Base-by-base conservation (phyloP, 2,888 invertebrate genomes). In the Craniophora ligustri region DNA sequence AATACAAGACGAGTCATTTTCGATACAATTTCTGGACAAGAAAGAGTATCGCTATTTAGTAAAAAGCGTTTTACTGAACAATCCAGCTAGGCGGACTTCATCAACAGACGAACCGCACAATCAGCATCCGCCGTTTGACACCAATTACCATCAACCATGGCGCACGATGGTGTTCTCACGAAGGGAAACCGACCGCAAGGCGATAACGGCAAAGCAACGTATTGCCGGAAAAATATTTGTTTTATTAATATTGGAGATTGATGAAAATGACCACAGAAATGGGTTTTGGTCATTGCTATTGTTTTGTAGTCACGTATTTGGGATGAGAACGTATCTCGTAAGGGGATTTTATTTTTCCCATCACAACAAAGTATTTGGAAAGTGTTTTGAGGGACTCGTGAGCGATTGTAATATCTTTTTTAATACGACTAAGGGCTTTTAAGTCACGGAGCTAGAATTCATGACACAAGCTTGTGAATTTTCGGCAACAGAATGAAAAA, bases 111-210 rank as follows among this genome's bases (percentile, higher is more conserved):
- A 71, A 79, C 85, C 82, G 57, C 82, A 84, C 76, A 83, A 84
- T 81, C 81, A 81, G 72, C 51, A 62, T 60, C 39, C 44, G 35
- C 75, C 74, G 81, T 76, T 87, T 88, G 85, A 85, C 88, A 84
- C 79, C 86, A 83, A 87, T 88, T 86, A 86, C 84, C 67, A 75
- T 71, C 75, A 78, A 78, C 81, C 81, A 81, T 81, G 75, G 74
- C 46, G 78, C 83, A 85, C 80, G 84, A 83, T 79, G 79, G 77
- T 67, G 76, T 84, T 87, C 89, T 89, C 89, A 88, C 88, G 89
- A 86, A 79, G 72, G 71, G 83, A 84, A 80, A 84, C 77, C 77
- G 49, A 84, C 86, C 86, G 64, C 86, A 85, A 64, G 59, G 60
- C 64, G 31, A 64, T 76, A 81, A 73, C 76, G 69, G 78, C 60